Conservation (phyloP, 2,888 invertebrate species). For the Ormyrus pomaceus region DNA sequence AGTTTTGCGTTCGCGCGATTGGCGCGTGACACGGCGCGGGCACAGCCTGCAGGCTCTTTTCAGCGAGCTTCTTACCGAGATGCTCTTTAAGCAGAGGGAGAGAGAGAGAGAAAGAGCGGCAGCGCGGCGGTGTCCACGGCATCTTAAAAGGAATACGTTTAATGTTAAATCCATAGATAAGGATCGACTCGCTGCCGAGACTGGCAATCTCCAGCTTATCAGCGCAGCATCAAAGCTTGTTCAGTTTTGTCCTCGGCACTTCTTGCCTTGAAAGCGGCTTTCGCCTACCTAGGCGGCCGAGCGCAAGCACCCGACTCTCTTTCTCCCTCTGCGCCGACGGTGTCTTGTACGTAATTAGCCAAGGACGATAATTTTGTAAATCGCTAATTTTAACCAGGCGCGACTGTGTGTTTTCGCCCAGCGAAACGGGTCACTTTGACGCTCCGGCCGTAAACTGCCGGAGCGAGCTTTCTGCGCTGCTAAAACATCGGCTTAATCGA, state of each 20-base stretch:
- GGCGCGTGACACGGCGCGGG: not conserved
- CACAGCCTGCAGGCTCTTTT: conserved; percentile 20
- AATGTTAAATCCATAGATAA: conserved; percentile 70
- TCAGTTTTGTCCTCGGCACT: conserved; percentile 42
- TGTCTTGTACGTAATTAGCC: conserved; percentile 45
- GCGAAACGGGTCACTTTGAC: conserved; percentile 55
- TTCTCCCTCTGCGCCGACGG: not conserved
- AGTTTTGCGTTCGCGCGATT: too few relatives aligned
- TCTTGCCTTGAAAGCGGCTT: not conserved
- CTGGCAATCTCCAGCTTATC: conserved; percentile 34
- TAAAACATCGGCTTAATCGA: conserved; percentile 34
- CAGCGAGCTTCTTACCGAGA: conserved; percentile 14
- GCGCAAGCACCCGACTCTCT: conserved; percentile 4
- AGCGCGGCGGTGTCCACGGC: conserved; percentile 48
- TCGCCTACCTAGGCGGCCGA: not conserved
- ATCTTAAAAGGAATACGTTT: conserved; percentile 71
- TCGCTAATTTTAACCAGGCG: conserved; percentile 28
- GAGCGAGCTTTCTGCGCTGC: not conserved
- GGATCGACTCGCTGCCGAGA: conserved; percentile 60
- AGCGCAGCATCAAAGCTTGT: conserved; percentile 40
- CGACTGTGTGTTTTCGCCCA: conserved; percentile 22
- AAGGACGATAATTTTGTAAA: conserved; percentile 50
- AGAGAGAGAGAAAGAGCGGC: not conserved
- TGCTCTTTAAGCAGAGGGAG: conserved; percentile 23
- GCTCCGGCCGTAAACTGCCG: conserved; percentile 25